Base-by-base conservation (phyloP, 2,113 vertebrate genomes). In the Oceanodroma tethys region DNA sequence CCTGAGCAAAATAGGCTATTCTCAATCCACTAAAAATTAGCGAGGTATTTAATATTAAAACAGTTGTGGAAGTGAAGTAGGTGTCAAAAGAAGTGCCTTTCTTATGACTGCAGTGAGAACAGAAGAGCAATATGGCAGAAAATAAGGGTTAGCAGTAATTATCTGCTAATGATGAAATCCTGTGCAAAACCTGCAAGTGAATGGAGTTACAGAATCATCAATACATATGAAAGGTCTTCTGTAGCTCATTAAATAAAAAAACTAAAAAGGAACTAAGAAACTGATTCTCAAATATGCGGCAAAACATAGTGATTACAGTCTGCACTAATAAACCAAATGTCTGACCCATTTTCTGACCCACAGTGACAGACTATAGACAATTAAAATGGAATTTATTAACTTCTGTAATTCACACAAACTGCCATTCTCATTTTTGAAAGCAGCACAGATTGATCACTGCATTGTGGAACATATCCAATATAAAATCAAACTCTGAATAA, bases 401-500 rank as follows among this genome's bases (percentile, higher is more conserved):
- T 93, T 85, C 58, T 89, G 26, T 55, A 63, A 63, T 90, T 88
- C 81, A 59, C 67, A 79, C 67, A 87, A 87, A 76, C 67, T 74
- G 26, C 81, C 42, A 65, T 90, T 88, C 81, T 81, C n/a, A 40
- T 81, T 90, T 95, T 70, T 70, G 73, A 63, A 90, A 93, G 60
- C 68, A 90, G 45, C 38, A 47, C 48, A 88, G 55, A 56, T 72
- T 86, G 74, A 92, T 95, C 89, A 73, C 63, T 91, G 91, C 55
- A 21, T 40, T 78, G 63, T 95, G 91, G 88, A 96, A 88, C 50
- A 94, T 85, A 95, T 94, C 82, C 90, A 92, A 29, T 87, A 80
- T 65, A 83, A 91, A 93, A 93, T 91, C 91, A 95, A 94, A 93
- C 48, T 83, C 79, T 95, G 91, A 95, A 93, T 97, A 95, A 95